Evolutionary conservation across 2,113 vertebrate species (phyloP), one percentile per base, ranked within the genome.

Genomic region (Pollachius pollachius): DNA sequence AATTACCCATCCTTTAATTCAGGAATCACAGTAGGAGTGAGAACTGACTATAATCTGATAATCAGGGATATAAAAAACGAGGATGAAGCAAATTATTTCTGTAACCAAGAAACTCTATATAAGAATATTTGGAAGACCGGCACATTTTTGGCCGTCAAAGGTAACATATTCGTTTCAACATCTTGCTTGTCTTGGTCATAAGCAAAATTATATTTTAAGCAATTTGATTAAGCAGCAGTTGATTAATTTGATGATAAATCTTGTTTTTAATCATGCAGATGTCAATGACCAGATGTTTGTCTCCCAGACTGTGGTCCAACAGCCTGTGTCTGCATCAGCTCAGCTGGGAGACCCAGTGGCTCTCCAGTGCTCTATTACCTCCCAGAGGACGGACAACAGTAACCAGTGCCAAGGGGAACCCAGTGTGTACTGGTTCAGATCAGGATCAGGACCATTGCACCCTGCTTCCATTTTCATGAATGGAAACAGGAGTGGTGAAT

Each of bases 1-100:
- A 5, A 15, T 12, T 0, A 15, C 41, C 12, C 1, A 9, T 13
- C 41, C 41, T 48, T 48, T 48, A 9, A 48, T 2, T 11, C 73
- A 56, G 69, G 71, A 58, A 78, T 84, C 6, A 15, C 0, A 3
- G 0, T 67, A 3, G 37, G 2, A 18, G 52, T 2, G 15, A 0
- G 0, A 11, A 48, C 41, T 48, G 1, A 12, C 0, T 17, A 62
- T 70, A 15, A 2, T 60, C 71, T 88, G 3, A 37, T 1, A 4
- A 82, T 88, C 69, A 67, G 0, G 60, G 79, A 88, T 52, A 61
- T 78, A 0, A 81, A 12, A 25, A 82, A 79, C 82, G 76, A 85
- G 16, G 86, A 86, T 59, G 82, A 84, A 72, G 84, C 41, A 62
- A 12, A 82, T 9, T 48, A 12, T 48, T 48, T 48, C 41, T 48